These are phyloP conservation scores for Machimus rusticus DNA, from an alignment of 2,888 invertebrate species.

Conservation along the genomic window DNA sequence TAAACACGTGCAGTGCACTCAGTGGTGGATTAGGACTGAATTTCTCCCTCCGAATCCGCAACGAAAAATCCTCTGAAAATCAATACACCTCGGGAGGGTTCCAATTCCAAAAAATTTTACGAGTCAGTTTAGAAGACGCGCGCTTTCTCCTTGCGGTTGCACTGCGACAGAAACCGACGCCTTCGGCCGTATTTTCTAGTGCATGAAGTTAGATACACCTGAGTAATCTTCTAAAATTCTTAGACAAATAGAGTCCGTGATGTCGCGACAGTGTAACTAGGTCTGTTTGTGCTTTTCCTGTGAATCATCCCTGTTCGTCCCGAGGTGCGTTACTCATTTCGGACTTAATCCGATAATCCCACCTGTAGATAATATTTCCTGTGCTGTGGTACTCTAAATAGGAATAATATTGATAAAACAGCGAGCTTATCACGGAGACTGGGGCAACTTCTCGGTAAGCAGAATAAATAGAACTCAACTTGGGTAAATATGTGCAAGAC, in stretches of 20 bases:
- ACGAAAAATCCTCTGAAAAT: conserved; percentile 6
- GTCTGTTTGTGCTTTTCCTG: background rate
- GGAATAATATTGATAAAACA: conserved; percentile 15
- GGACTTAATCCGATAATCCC: background rate
- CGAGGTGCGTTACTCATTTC: background rate
- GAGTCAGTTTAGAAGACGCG: background rate
- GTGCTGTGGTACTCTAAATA: background rate
- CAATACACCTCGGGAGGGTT: background rate
- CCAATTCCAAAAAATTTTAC: background rate
- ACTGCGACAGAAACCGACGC: background rate
- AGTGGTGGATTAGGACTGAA: background rate
- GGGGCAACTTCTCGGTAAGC: background rate
- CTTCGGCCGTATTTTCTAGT: background rate
- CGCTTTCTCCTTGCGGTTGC: background rate
- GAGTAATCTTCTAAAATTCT: background rate
- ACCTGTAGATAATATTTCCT: background rate
- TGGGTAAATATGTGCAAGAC: background rate
- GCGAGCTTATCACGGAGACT: background rate
- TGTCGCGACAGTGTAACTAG: background rate
- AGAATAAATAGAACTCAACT: background rate
- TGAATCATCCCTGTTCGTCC: background rate
- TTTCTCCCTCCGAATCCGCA: background rate
- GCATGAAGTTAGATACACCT: background rate
- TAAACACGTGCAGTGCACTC: conserved; percentile 4
- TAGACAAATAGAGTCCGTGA: background rate